Evolutionary conservation across 2,113 vertebrate genomes (phyloP).

Genomic region (Pluvianellus socialis): DNA sequence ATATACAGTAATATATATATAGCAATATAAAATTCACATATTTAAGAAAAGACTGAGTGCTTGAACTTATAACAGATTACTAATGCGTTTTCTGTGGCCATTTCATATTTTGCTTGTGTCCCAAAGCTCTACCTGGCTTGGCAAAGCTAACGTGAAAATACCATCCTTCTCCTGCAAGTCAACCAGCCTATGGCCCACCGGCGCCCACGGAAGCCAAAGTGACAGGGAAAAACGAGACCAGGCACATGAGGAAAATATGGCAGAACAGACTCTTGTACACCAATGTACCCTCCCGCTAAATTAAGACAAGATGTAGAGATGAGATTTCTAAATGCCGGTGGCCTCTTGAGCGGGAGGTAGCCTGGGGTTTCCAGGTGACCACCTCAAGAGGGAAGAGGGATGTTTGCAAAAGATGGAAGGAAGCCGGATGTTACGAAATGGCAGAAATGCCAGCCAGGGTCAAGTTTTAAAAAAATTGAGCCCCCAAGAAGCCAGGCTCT

Average conservation of each 20-base stretch:
- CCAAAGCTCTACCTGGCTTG: background rate
- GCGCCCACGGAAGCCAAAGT: background rate
- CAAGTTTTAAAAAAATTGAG: too few species aligned
- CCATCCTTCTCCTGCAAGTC: background rate
- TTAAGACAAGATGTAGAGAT: background rate
- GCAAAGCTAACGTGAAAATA: background rate
- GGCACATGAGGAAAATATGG: background rate
- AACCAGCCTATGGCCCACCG: accelerated
- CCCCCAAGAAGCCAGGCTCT: too few species aligned
- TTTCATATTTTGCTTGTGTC: background rate
- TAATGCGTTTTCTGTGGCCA: accelerated
- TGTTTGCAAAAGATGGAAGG: too few species aligned
- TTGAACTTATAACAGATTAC: background rate
- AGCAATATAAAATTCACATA: background rate
- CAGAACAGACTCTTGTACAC: background rate
- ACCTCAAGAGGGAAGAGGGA: too few species aligned
- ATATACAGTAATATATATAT: background rate
- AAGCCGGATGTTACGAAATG: too few species aligned
- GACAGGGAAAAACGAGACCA: background rate
- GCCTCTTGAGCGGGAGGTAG: too few species aligned
- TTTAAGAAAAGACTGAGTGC: background rate
- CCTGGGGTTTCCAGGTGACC: too few species aligned
- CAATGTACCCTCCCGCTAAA: background rate
- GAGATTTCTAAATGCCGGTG: too few species aligned
- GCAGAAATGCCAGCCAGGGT: too few species aligned